Conservation (phyloP, 2,113 vertebrate species). For the Psettodes erumei region DNA sequence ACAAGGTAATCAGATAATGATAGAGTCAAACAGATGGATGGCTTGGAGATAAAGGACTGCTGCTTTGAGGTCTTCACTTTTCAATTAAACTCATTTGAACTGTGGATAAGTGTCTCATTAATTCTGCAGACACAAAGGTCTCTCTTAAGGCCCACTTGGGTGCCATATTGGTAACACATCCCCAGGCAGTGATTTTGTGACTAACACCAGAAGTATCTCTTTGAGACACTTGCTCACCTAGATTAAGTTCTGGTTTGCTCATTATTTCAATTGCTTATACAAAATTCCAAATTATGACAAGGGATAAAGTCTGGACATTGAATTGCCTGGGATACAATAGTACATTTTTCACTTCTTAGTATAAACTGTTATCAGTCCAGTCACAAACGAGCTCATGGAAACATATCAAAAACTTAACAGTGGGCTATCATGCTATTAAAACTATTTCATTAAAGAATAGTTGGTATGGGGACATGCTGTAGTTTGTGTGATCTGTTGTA, state of each 20-base stretch:
- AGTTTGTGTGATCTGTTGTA: slow-evolving; percentile 23
- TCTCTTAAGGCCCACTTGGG: slow-evolving; percentile 23
- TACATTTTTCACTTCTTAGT: background rate
- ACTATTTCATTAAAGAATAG: background rate
- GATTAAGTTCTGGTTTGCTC: background rate
- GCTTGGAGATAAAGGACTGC: slow-evolving; percentile 43
- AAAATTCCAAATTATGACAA: background rate
- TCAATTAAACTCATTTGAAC: slow-evolving; percentile 65
- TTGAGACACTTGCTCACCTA: background rate
- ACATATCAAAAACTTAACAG: slow-evolving; percentile 1
- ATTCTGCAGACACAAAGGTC: slow-evolving; percentile 47
- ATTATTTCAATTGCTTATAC: background rate
- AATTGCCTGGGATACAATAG: background rate
- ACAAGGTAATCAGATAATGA: slow-evolving; percentile 61
- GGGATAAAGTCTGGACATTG: too few relatives aligned
- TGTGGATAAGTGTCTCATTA: slow-evolving; percentile 59
- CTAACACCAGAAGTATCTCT: slow-evolving; percentile 9
- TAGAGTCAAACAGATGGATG: slow-evolving; percentile 56
- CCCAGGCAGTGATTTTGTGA: slow-evolving; percentile 11
- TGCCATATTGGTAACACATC: slow-evolving; percentile 4
- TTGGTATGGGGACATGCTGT: background rate
- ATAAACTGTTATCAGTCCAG: background rate
- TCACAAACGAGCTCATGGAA: too few relatives aligned
- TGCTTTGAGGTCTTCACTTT: slow-evolving; percentile 54
- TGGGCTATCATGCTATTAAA: background rate